phyloP scores from a whole-genome alignment of 2,888 invertebrate species.

The Mesorhabditis spiculigera region DNA sequence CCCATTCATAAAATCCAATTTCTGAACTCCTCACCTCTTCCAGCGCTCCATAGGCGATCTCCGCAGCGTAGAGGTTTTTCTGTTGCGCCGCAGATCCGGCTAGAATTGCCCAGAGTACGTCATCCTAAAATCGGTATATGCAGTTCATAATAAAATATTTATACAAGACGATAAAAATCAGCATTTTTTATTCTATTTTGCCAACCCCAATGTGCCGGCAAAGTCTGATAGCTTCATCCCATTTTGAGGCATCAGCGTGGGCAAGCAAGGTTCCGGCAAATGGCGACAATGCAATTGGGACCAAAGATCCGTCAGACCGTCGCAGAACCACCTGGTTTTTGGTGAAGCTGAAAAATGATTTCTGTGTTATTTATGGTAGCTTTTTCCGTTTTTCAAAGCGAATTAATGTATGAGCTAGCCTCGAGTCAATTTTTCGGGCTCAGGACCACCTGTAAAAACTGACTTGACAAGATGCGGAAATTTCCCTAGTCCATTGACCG shows the following conservation, averaged over 20 bases:
- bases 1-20: too few relatives aligned
- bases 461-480: slow-evolving; percentile 45
- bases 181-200: neutral
- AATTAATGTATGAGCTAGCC: too few relatives aligned
- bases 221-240: slow-evolving; percentile 80
- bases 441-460: too few relatives aligned
- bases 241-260: slow-evolving; percentile 67
- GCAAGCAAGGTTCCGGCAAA: slow-evolving; percentile 66
- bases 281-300: slow-evolving; percentile 73
- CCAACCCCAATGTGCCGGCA: slow-evolving; percentile 62
- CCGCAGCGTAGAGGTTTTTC: slow-evolving; percentile 81
- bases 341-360: slow-evolving; percentile 69
- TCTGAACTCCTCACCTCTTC: too few relatives aligned
- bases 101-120: slow-evolving; percentile 82
- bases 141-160: too few relatives aligned
- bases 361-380: slow-evolving; percentile 11
- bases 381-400: too few relatives aligned
- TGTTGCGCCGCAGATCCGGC: slow-evolving; percentile 85
- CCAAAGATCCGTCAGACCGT: slow-evolving; percentile 81
- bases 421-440: too few relatives aligned
- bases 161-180: too few relatives aligned
- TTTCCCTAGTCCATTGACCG: slow-evolving; percentile 59
- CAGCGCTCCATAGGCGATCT: slow-evolving; percentile 90
- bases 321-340: slow-evolving; percentile 80
- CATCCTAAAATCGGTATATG: too few relatives aligned